These are phyloP conservation scores for Siphonodentalium dalli DNA, from an alignment of 2,888 invertebrate genomes.

Conservation along the genomic window DNA sequence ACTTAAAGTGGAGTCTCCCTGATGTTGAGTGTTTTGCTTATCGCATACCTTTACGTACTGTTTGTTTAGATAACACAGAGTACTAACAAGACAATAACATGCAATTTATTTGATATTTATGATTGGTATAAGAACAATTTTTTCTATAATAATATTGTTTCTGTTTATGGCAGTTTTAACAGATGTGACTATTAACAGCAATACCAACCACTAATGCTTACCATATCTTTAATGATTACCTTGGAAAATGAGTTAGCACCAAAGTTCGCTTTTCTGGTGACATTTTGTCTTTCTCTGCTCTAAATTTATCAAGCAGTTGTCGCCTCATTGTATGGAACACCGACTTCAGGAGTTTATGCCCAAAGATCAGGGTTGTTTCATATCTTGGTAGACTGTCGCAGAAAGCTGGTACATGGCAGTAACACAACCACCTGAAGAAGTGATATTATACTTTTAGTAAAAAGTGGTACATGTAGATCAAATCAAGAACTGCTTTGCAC, in stretches of 20 bases:
- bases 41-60: no score
- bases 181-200: no score
- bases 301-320: constrained; percentile 89
- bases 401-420: constrained; percentile 93
- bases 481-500: no score
- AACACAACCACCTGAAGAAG: constrained; percentile 79
- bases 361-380: constrained; percentile 90
- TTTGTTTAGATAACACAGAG: no score
- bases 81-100: no score
- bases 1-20: no score
- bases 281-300: constrained; percentile 87
- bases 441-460: background rate
- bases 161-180: no score
- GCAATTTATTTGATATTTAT: no score
- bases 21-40: no score
- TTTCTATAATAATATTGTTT: no score
- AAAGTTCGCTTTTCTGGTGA: constrained; percentile 83
- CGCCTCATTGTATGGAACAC: constrained; percentile 84
- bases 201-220: background rate
- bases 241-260: constrained; percentile 87
- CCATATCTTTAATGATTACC: constrained; percentile 61
- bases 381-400: constrained; percentile 91
- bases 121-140: no score
- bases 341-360: constrained; percentile 82
- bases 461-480: no score